Base-by-base conservation (phyloP, 2,888 invertebrate species). In the Luperina testacea region DNA sequence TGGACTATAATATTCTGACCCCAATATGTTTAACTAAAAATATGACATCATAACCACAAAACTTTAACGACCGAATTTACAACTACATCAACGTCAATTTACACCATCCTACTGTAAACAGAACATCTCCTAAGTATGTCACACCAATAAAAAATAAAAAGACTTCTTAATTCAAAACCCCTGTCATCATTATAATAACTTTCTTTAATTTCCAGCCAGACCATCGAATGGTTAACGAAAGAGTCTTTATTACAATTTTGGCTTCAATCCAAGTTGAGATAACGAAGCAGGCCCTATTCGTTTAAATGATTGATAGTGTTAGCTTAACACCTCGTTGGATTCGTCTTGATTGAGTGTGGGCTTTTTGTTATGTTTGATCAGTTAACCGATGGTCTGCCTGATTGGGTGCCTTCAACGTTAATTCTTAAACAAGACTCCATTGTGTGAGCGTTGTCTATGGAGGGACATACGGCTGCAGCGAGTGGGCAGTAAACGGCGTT, bases 281-380 rank as follows among this genome's bases (percentile, higher is more conserved):
- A 94, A 94, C 94, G 93, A 93, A 93, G 90, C 89, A 88, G 92
- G 91, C 90, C 90, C 90, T 92, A 90, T 91, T 91, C 88, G 84
- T 86, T 89, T 82, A 86, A 87, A 88, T 97, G 96, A 97, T 96
- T 96, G 96, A 96, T 97, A 93, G 95, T 92, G 92, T 92, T 93
- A 93, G 94, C 93, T 95, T 95, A 95, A 95, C 96, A 96, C 96
- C 96, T 96, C 94, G 93, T 92, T 94, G 94, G 92, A 92, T 93
- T 91, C 92, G 91, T 94, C 93, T 95, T 96, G 96, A 96, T 96
- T 95, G 96, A 95, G 95, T 94, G 95, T 95, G 92, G 94, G 94
- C 93, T 95, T 95, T 96, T 96, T 96, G 95, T 95, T 94, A 90
- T 95, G 94, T 96, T 96, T 96, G 96, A 95, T 95, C 94, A 95